A percentile compares a stretch with the other conserved stretches of the same genome.
phyloP scores from a whole-genome alignment of 2,113 vertebrate genomes.

The Neomonachus schauinslandi region DNA sequence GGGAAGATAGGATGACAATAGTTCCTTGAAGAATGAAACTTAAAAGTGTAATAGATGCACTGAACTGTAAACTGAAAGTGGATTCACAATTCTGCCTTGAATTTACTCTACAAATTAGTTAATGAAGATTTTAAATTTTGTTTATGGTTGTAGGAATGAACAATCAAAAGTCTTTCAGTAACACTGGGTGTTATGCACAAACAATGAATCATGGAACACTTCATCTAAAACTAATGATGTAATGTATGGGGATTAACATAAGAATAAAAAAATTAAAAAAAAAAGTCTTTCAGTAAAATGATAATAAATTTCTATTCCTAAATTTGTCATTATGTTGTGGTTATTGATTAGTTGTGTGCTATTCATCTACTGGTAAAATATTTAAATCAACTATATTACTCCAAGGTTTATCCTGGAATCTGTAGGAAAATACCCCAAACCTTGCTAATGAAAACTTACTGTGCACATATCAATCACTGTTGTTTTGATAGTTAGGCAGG shows the following conservation, averaged over 20 bases:
- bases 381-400: constrained; percentile 9
- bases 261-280: too few species aligned
- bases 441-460: not conserved
- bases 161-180: not conserved
- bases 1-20: not conserved
- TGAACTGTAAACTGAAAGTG: not conserved
- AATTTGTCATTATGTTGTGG: not conserved
- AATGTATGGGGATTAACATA: too few species aligned
- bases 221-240: too few species aligned
- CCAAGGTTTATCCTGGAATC: not conserved
- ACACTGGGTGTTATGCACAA: too few species aligned
- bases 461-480: not conserved
- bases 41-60: not conserved
- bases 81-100: not conserved
- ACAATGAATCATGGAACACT: too few species aligned
- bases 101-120: not conserved
- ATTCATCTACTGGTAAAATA: not conserved
- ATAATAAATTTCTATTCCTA: not conserved
- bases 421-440: not conserved
- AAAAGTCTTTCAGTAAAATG: not conserved
- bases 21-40: not conserved
- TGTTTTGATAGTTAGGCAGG: not conserved
- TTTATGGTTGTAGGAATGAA: not conserved
- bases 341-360: not conserved
- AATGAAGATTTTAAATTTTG: not conserved